Evolutionary conservation across 2,888 invertebrate genomes (phyloP).

Genomic region (Phlogophora meticulosa): DNA sequence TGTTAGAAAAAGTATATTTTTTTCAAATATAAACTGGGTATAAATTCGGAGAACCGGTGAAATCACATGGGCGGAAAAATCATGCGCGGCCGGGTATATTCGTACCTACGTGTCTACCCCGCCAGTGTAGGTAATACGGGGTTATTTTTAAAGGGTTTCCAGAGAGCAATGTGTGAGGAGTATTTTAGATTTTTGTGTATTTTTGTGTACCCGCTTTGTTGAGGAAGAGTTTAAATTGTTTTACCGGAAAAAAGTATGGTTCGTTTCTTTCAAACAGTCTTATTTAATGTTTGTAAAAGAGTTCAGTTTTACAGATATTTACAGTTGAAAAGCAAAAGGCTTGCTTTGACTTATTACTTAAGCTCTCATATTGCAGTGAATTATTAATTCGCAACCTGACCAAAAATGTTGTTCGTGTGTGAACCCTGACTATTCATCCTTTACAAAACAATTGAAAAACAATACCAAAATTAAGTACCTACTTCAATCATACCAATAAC

Average conservation of each 20-base stretch:
- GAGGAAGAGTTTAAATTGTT: not conserved
- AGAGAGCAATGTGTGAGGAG: slow-evolving; percentile 41
- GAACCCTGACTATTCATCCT: no score
- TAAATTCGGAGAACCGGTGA: slow-evolving; percentile 55
- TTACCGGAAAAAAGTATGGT: not conserved
- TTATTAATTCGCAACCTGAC: no score
- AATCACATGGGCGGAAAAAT: slow-evolving; percentile 68
- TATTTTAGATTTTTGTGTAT: slow-evolving; percentile 39
- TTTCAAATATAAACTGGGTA: slow-evolving; percentile 65
- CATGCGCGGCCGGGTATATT: slow-evolving; percentile 62
- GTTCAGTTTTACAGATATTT: not conserved
- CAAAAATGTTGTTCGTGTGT: no score
- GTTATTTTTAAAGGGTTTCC: slow-evolving; percentile 65
- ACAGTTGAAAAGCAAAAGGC: no score
- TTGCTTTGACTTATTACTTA: not conserved
- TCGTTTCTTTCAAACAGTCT: not conserved
- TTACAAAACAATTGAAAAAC: not conserved
- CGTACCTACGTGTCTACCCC: slow-evolving; percentile 43
- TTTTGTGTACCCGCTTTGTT: slow-evolving; percentile 33
- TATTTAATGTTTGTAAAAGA: not conserved
- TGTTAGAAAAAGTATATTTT: slow-evolving; percentile 65
- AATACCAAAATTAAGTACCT: not conserved
- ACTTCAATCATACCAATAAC: slow-evolving; percentile 12
- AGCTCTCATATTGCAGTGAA: no score
- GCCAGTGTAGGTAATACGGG: slow-evolving; percentile 43